Base-by-base conservation (phyloP, 2,113 vertebrate genomes). In the Monopterus albus region DNA sequence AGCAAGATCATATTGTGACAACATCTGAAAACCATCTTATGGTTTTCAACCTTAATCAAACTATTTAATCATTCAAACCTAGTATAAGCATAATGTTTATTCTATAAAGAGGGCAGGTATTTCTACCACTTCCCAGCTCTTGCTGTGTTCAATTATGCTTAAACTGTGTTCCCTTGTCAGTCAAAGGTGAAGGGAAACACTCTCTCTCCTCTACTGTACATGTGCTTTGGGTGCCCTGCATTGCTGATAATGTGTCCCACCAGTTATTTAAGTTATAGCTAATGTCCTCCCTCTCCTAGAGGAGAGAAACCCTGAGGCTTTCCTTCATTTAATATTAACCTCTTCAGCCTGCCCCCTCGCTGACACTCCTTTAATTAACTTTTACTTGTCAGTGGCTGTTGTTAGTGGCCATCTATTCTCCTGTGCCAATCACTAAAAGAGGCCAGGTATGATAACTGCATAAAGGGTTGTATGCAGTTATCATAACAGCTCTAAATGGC, bases 301-400 rank as follows among this genome's bases (percentile, higher is more conserved):
- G 57, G 23, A 83, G 53, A 25, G 59, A 73, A 68, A 92, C 92
- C 87, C 67, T 3, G 83, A 93, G 75, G 72, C 83, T 57, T 49
- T 31, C 52, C 77, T 75, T 91, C 71, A 80, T 89, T 84, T 75
- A 85, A 89, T 89, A 90, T 91, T 75, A 88, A 92, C 80, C 78
- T 66, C 59, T 57, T 83, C 53, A 77, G 85, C 89, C 81, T 74
- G 83, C 89, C 71, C 67, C 63, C 55, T n/a, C 5, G 33, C 61
- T 78, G 77, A 83, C 62, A 59, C 74, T 82, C 45, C 73, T 87
- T 90, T 89, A 91, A 90, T 76, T 91, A 89, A 92, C 90, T 86
- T 79, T 91, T 87, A 90, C 77, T 76, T 86, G 74, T 82, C 7
- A 36, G 72, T 86, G 82, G 74, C 63, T 83, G 58, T 79, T 58